A percentile compares a stretch with the other conserved stretches of the same genome.
phyloP scores from a whole-genome alignment of 2,113 vertebrate genomes.

The Porphyrio hochstetteri region DNA sequence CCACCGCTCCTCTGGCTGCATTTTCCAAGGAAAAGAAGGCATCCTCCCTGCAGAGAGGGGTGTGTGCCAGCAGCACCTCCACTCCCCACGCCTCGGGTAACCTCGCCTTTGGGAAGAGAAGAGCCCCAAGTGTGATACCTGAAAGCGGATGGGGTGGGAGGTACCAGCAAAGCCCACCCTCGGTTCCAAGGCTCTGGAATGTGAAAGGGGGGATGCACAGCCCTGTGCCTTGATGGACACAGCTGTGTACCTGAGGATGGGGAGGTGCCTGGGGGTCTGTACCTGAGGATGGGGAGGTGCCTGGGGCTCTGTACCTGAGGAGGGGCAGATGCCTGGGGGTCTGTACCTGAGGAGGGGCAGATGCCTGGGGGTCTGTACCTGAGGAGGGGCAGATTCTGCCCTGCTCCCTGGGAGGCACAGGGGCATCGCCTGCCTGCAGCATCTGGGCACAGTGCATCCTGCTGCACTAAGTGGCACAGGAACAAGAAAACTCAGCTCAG shows the following conservation, averaged over 20 bases:
- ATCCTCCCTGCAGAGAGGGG: neutral
- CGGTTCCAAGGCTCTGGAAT: fast-evolving
- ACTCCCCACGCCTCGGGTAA: fast-evolving
- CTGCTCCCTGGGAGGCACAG: neutral
- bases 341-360: fast-evolving
- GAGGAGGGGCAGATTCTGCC: neutral
- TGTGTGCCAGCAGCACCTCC: fast-evolving
- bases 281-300: neutral
- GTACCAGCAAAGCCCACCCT: fast-evolving
- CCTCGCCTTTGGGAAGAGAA: neutral
- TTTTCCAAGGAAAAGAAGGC: neutral
- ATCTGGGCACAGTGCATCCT: fast-evolving
- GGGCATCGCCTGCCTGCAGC: fast-evolving
- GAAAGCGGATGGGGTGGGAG: fast-evolving
- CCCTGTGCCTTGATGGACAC: fast-evolving
- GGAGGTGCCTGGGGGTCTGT: neutral
- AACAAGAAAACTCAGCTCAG: neutral
- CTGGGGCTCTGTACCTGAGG: too few species aligned
- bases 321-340: too few species aligned
- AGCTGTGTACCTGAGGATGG: fast-evolving
- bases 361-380: neutral
- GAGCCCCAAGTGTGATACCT: fast-evolving
- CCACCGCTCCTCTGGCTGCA: fast-evolving
- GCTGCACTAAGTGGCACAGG: fast-evolving
- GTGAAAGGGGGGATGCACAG: neutral